phyloP scores from a whole-genome alignment of 64 coral and sea anemone genomes.

The Cladopsammia gracilis region DNA sequence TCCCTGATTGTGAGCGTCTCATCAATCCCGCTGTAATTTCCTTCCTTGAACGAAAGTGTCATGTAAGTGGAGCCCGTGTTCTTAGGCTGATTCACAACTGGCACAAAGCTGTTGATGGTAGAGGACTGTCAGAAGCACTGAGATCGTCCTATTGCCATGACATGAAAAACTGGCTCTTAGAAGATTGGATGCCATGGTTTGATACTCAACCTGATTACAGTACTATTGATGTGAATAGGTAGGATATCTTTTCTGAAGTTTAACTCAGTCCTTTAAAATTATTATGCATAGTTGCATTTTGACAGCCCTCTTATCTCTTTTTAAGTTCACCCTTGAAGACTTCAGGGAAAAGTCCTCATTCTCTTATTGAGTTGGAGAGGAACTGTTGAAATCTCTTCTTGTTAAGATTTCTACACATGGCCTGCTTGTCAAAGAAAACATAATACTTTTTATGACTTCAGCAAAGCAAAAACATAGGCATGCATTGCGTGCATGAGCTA shows the following conservation, averaged over 20 bases:
- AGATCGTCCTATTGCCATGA: slow-evolving; percentile 20
- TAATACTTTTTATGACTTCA: too few species aligned
- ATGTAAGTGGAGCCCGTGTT: slow-evolving; percentile 25
- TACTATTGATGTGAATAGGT: slow-evolving; percentile 74
- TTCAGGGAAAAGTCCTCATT: too few species aligned
- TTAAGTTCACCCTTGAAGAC: too few species aligned
- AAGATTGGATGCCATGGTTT: slow-evolving; percentile 72
- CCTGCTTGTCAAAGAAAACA: too few species aligned
- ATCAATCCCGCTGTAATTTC: slow-evolving; percentile 34
- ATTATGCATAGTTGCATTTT: too few species aligned
- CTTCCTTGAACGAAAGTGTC: slow-evolving; percentile 44
- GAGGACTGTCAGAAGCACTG: slow-evolving; percentile 48
- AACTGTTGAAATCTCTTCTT: too few species aligned
- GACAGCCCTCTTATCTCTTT: too few species aligned
- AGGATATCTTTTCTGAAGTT: not conserved
- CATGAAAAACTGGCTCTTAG: slow-evolving; percentile 56
- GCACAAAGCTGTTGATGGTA: slow-evolving; percentile 70
- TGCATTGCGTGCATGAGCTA: too few species aligned
- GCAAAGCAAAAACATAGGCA: too few species aligned
- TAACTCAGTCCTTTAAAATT: too few species aligned
- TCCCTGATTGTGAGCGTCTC: slow-evolving; percentile 47
- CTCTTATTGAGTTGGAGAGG: too few species aligned
- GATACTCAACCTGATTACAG: slow-evolving; percentile 17
- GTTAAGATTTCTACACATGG: too few species aligned
- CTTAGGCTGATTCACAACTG: slow-evolving; percentile 55